Base-by-base conservation (phyloP, 2,888 invertebrate genomes). In the Drosophila multiciliata region DNA sequence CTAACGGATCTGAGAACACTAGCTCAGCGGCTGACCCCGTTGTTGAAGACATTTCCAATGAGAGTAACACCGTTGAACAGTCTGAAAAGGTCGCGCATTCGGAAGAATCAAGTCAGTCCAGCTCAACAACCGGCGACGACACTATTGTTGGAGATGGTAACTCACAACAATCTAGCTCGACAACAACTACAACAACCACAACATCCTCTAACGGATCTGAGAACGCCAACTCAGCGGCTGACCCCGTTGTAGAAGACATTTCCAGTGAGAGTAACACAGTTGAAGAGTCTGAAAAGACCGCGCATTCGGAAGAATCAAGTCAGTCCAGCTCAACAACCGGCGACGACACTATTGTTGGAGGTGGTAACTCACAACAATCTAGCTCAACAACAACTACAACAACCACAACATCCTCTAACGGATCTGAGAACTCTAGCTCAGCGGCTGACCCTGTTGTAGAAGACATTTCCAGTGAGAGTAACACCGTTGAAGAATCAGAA, bases 301-400 rank as follows among this genome's bases (percentile, higher is more conserved):
- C 3, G 3, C 26, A 26, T 15, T 36, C 36, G 35, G 20, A 53
- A 20, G 8, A 20, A 20, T 33, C 12, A 7, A 53, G 15, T 54
- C 4, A 60, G 1, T 55, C 52, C 11, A 33, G 12, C 17, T 36
- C 53, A 15, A 35, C 20, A 3, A 6, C 15, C 15, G 42, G 36
- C 36, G 15, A 15, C 6, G 36, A 36, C 36, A 36, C 36, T 15
- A 7, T 15, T 15, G 36, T 36, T 36, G 36, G 36, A 36, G 7
- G 7, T 36, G 15, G 36, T 7, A 35, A 45, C 20, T 32, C 32
- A 1, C 4, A 40, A 1, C 38, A 64, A 23, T 55, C 57, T 23
- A 36, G 63, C n/a, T 63, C 38, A 0, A 32, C 63, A 1, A 63
- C 36, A 20, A 63, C 55, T 0, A 26, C 26, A 26, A 63, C 36